phyloP scores from a whole-genome alignment of 2,888 invertebrate species.

The Aphrophora alni region DNA sequence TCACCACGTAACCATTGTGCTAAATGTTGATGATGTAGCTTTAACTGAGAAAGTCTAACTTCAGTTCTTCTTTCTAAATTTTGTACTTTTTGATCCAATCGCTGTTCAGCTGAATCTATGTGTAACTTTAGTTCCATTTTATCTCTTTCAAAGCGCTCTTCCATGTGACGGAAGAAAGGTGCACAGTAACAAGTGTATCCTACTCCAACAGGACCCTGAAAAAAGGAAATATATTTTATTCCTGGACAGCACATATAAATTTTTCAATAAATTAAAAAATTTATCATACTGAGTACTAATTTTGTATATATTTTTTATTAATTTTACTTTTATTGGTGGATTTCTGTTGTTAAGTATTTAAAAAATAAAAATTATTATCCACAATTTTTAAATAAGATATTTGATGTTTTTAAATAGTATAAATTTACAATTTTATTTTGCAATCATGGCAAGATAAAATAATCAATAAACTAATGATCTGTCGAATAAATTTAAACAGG shows the following conservation, averaged over 20 bases:
- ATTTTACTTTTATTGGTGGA: too few relatives aligned
- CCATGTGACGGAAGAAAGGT: conserved; percentile 88
- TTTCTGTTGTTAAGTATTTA: too few relatives aligned
- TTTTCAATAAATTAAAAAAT: too few relatives aligned
- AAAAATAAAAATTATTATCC: too few relatives aligned
- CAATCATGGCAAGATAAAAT: too few relatives aligned
- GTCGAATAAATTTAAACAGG: too few relatives aligned
- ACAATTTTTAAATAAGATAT: too few relatives aligned
- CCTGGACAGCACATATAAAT: background rate
- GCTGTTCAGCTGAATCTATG: conserved; percentile 80
- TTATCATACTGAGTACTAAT: too few relatives aligned
- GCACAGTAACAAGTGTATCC: conserved; percentile 94
- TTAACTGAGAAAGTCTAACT: conserved; percentile 73
- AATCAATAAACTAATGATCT: too few relatives aligned
- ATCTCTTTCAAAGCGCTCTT: conserved; percentile 80
- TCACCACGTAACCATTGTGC: conserved; percentile 74
- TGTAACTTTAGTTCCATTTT: conserved; percentile 79
- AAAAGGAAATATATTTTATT: conserved; percentile 19
- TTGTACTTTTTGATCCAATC: conserved; percentile 80
- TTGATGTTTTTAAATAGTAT: too few relatives aligned
- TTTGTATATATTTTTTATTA: too few relatives aligned
- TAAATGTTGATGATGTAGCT: conserved; percentile 69
- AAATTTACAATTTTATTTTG: too few relatives aligned
- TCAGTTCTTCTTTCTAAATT: conserved; percentile 77
- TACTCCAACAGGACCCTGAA: conserved; percentile 86